Evolutionary conservation across 2,113 vertebrate species (phyloP).

Genomic region (Cynopterus brachyotis): DNA sequence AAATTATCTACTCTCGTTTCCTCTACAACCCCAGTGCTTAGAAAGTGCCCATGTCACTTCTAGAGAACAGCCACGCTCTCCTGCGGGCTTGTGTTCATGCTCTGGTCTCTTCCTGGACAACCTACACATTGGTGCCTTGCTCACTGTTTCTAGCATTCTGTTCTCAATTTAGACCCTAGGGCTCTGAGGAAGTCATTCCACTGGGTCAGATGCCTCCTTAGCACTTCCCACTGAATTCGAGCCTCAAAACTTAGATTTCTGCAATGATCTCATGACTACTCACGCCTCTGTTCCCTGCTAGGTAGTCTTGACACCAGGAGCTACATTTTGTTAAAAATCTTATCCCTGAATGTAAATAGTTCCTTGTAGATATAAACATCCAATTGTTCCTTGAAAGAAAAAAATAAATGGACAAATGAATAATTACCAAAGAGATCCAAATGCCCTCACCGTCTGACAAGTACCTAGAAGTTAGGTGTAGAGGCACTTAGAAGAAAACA

Average conservation of each 20-base stretch:
- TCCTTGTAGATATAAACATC: neutral
- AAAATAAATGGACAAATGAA: neutral
- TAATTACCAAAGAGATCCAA: neutral
- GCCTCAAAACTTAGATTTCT: neutral
- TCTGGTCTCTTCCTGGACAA: neutral
- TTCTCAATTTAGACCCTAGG: neutral
- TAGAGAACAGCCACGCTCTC: neutral
- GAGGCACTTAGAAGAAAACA: neutral
- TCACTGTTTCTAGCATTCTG: neutral
- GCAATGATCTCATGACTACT: neutral
- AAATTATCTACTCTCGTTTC: neutral
- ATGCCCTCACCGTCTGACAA: neutral
- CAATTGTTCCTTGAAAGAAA: neutral
- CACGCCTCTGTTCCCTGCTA: neutral
- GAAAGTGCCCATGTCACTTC: neutral
- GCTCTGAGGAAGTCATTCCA: neutral
- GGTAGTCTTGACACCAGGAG: neutral
- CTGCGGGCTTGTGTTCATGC: neutral
- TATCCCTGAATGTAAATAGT: neutral
- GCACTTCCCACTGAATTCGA: neutral
- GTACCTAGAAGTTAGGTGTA: neutral
- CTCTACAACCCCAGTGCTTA: too few relatives aligned
- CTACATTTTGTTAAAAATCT: neutral
- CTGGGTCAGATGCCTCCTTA: neutral
- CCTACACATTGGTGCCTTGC: rapidly evolving